Base-by-base conservation (phyloP, 1,140 invertebrate genomes). In the Orius insidiosus region DNA sequence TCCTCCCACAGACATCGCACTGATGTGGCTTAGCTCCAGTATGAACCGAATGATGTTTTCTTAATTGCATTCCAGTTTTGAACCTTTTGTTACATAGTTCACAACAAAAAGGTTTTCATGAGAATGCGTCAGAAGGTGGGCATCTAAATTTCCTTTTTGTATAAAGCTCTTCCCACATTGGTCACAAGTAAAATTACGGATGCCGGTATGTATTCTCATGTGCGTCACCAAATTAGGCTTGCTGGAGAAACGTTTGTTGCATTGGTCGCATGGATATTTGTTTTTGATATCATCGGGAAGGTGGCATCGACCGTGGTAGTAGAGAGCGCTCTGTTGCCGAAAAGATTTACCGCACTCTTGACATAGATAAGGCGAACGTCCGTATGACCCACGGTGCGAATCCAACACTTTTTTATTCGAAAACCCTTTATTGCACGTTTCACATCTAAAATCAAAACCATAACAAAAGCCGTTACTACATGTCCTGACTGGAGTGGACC, bases 1-100 rank as follows among this genome's bases (percentile, higher is more conserved):
- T 71, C 51, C 76, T 64, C 1, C 76, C 75, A 56, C 81, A 85
- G 34, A 75, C 70, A 31, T 75, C 70, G 58, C 82, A 85, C 24
- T 77, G 69, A 60, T 80, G 80, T 0, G 77, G 77, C 57, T 81
- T 82, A 3, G 75, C 68, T 1, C 77, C 73, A 3, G 72, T 71
- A 59, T 78, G 75, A 40, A 75, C 68, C n/a, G 68, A 70, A 19
- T 70, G 67, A 51, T 76, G 73, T 48, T 70, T 68, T 38, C 62
- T 65, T 31, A 69, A 54, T 49, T 68, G 65, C n/a, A 66, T 49
- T 3, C 62, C 59, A 2, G 66, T 72, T 60, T 74, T 74, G 53
- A 75, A 70, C 53, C 48, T 39, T 38, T 54, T 54, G 3, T 37
- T 15, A 35, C 53, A 54, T 9, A 50, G n/a, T 32, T 43, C 32